Percentiles rank a stretch among this genome's conserved stretches.
phyloP scores from a whole-genome alignment of 2,113 vertebrate genomes.

The Heterotis niloticus region DNA sequence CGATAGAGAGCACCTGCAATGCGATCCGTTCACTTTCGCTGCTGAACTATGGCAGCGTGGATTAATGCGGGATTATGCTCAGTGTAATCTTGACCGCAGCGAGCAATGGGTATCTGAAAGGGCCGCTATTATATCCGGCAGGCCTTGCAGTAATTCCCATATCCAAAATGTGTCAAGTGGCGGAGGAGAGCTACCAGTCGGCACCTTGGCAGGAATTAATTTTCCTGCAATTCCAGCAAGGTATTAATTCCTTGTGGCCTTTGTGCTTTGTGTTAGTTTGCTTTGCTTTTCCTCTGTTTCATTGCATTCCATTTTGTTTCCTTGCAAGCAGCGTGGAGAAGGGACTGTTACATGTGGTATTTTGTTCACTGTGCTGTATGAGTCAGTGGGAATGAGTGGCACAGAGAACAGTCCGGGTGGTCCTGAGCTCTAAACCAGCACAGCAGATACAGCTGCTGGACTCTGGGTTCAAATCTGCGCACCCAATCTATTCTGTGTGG shows the following conservation, averaged over 20 bases:
- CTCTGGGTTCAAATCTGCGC: no score
- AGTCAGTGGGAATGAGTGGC: no score
- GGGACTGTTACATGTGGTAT: no score
- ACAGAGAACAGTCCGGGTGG: no score
- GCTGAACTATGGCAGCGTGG: no score
- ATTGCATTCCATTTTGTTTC: background rate
- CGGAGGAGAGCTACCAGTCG: background rate
- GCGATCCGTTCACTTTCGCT: background rate
- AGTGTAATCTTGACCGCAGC: background rate
- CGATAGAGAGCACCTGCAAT: background rate
- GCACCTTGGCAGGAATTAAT: background rate
- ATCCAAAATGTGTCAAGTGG: background rate
- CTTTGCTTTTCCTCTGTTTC: background rate
- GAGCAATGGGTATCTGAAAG: background rate
- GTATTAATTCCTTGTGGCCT: background rate
- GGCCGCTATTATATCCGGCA: background rate
- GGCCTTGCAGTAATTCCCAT: background rate
- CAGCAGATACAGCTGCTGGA: no score
- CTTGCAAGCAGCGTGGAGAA: background rate
- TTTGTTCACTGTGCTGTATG: no score
- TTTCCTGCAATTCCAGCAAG: background rate
- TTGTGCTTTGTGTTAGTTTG: background rate
- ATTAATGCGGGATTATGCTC: background rate
- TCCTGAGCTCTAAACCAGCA: no score
- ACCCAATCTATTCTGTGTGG: no score